Evolutionary conservation across 2,888 invertebrate species (phyloP).

Genomic region (Apamea anceps): DNA sequence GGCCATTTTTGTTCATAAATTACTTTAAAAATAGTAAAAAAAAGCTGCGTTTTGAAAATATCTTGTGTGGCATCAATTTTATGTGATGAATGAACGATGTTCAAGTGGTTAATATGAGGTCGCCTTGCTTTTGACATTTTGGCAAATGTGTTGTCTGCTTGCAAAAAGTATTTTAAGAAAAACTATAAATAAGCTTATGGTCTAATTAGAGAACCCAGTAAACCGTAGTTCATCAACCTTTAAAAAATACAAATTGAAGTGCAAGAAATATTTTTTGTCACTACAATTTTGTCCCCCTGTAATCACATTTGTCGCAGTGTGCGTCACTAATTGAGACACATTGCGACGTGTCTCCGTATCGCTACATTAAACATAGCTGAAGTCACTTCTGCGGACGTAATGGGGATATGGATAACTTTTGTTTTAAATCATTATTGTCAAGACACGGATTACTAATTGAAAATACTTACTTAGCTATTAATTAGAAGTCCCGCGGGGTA

Average conservation of each 20-base stretch:
- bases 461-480: constrained; percentile 25
- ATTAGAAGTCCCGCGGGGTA: neutral
- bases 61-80: constrained; percentile 40
- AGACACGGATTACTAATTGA: constrained; percentile 13
- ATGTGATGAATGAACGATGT: constrained; percentile 36
- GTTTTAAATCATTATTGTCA: constrained; percentile 30
- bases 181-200: neutral
- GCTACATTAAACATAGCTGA: constrained; percentile 76
- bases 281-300: constrained; percentile 71
- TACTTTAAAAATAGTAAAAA: constrained; percentile 34
- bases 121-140: constrained; percentile 35
- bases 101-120: constrained; percentile 43
- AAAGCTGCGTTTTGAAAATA: constrained; percentile 20
- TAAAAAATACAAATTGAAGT: constrained; percentile 31
- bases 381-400: constrained; percentile 61
- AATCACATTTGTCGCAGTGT: constrained; percentile 71
- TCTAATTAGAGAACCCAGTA: neutral
- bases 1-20: constrained; percentile 34
- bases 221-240: constrained; percentile 41
- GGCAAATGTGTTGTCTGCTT: constrained; percentile 36
- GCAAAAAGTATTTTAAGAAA: neutral
- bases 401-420: constrained; percentile 46
- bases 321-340: constrained; percentile 87
- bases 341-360: constrained; percentile 74
- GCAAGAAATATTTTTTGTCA: constrained; percentile 27